phyloP scores from a whole-genome alignment of 2,888 invertebrate species.

The Dexiosoma caninum region DNA sequence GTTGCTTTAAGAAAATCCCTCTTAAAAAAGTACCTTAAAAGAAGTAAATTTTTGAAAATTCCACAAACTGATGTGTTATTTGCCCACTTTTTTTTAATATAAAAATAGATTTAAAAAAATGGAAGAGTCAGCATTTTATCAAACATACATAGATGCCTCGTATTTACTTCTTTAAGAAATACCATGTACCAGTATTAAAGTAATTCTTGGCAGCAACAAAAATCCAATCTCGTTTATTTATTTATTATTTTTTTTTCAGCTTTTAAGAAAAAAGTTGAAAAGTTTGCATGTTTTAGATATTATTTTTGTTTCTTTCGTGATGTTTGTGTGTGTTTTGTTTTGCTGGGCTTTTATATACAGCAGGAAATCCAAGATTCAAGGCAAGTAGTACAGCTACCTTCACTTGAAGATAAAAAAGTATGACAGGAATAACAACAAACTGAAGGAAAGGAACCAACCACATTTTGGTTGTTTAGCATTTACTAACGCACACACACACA shows the following conservation, averaged over 20 bases:
- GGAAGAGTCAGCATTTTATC: no score
- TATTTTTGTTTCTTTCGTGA: conserved; percentile 29
- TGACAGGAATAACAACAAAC: background rate
- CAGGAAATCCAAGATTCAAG: conserved; percentile 59
- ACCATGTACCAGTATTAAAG: background rate
- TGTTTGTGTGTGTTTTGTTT: background rate
- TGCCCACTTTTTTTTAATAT: no score
- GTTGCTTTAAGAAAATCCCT: no score
- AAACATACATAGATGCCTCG: conserved; percentile 13
- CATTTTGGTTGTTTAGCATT: conserved; percentile 39
- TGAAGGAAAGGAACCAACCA: conserved; percentile 42
- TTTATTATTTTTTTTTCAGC: conserved; percentile 19
- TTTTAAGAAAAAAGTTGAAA: conserved; percentile 54
- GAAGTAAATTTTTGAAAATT: no score
- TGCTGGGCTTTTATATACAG: conserved; percentile 24
- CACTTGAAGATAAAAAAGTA: conserved; percentile 33
- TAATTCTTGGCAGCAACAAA: conserved; percentile 29
- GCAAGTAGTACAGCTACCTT: conserved; percentile 51
- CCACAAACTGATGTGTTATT: no score
- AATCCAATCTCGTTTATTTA: conserved; percentile 10
- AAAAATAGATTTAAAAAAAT: no score
- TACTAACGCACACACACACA: background rate
- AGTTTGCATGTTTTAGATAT: conserved; percentile 63
- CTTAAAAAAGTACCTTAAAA: no score
- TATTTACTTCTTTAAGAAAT: conserved; percentile 5